Conservation (phyloP, 1,140 invertebrate species). For the Nasonia vitripennis region DNA sequence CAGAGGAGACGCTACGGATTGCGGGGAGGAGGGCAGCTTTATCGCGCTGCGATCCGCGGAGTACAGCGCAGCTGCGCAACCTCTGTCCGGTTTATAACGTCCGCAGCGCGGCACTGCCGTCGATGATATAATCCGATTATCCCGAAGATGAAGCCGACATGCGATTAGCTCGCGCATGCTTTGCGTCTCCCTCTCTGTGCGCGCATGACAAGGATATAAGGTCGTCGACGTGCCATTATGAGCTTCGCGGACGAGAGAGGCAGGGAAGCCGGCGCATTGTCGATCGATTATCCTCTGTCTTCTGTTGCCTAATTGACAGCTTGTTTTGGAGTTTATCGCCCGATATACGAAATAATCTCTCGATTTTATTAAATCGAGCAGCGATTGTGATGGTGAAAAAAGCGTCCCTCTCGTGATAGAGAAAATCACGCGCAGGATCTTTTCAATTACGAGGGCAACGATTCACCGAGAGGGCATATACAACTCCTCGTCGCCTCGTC, state of each 20-base stretch:
- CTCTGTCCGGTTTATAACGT: not conserved
- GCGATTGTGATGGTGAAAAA: too few relatives aligned
- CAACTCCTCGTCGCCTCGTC: too few relatives aligned
- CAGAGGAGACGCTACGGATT: not conserved
- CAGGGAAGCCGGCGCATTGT: too few relatives aligned
- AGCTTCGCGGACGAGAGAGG: too few relatives aligned
- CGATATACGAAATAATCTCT: too few relatives aligned
- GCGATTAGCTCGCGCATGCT: not conserved
- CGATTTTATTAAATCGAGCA: too few relatives aligned
- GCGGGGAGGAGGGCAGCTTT: slow-evolving; percentile 31
- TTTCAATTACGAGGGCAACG: not conserved
- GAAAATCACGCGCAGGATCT: not conserved
- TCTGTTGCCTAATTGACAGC: too few relatives aligned
- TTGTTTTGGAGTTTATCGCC: too few relatives aligned
- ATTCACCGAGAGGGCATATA: not conserved
- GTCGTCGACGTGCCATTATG: not conserved
- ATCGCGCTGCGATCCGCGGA: slow-evolving; percentile 7
- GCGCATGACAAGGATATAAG: not conserved
- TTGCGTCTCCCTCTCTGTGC: not conserved
- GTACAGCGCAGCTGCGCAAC: slow-evolving; percentile 12
- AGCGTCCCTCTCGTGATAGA: not conserved
- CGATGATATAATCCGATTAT: slow-evolving; percentile 33
- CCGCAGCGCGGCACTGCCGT: not conserved
- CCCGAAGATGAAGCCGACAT: slow-evolving; percentile 3
- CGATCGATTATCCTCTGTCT: too few relatives aligned